phyloP scores from a whole-genome alignment of 2,888 invertebrate genomes.

The Andrena bucephala region DNA sequence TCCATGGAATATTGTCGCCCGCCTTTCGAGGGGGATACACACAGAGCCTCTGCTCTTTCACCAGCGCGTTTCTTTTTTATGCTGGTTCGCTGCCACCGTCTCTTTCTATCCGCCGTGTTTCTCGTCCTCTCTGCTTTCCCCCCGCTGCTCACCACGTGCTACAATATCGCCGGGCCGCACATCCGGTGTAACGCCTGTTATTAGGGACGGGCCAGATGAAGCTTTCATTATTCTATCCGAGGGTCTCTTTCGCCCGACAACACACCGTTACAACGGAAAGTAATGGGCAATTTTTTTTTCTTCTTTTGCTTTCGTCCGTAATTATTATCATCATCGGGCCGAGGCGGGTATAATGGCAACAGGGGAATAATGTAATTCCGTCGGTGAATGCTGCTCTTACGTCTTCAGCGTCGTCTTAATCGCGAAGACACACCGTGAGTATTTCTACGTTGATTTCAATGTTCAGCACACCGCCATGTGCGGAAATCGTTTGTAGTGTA shows the following conservation, averaged over 20 bases:
- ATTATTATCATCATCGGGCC: slow-evolving; percentile 57
- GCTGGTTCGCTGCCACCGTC: slow-evolving; percentile 13
- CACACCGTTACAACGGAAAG: slow-evolving; percentile 62
- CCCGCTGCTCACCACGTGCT: slow-evolving; percentile 68
- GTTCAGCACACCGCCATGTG: background rate
- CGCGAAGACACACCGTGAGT: slow-evolving; percentile 15
- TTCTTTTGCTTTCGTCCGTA: slow-evolving; percentile 42
- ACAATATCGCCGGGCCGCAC: slow-evolving; percentile 73
- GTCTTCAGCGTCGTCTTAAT: slow-evolving; percentile 21
- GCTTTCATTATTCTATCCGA: slow-evolving; percentile 69
- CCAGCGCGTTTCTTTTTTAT: slow-evolving; percentile 28
- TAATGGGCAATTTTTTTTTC: slow-evolving; percentile 55
- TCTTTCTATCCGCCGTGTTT: slow-evolving; percentile 23
- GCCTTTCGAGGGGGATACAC: slow-evolving; percentile 41
- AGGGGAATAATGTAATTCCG: slow-evolving; percentile 48
- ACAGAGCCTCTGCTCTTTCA: slow-evolving; percentile 66
- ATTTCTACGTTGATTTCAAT: background rate
- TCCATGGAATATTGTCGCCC: slow-evolving; percentile 54
- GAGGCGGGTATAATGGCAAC: slow-evolving; percentile 50
- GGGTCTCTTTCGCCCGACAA: slow-evolving; percentile 57
- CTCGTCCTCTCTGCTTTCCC: slow-evolving; percentile 23
- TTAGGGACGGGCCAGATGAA: slow-evolving; percentile 70
- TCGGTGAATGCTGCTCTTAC: slow-evolving; percentile 9
- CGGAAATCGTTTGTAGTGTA: background rate
- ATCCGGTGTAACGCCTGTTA: slow-evolving; percentile 75